Percentiles rank a stretch among this genome's conserved stretches.
Evolutionary conservation across 2,113 vertebrate species (phyloP).

Genomic region (Ictidomys tridecemlineatus): DNA sequence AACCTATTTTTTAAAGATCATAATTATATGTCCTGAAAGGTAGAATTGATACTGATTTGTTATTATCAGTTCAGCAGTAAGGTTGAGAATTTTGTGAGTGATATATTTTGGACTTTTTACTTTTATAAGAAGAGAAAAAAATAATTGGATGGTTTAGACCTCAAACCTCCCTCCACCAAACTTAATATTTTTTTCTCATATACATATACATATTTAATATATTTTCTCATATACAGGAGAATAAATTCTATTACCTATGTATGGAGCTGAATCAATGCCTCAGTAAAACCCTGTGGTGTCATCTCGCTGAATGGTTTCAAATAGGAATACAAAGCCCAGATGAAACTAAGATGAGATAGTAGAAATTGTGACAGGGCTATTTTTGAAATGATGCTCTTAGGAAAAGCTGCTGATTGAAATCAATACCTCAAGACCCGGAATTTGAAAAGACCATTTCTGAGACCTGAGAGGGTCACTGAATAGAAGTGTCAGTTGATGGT

Average conservation of each 20-base stretch:
- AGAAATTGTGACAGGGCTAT: slow-evolving; percentile 85
- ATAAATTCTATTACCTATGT: slow-evolving; percentile 73
- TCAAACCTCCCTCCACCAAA: slow-evolving; percentile 39
- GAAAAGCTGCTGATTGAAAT: slow-evolving; percentile 92
- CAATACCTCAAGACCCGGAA: slow-evolving; percentile 88
- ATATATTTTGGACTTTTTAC: slow-evolving; percentile 9
- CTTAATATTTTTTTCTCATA: slow-evolving; percentile 62
- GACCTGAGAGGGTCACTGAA: slow-evolving; percentile 89
- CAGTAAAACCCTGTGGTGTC: slow-evolving; percentile 74
- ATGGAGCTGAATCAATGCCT: slow-evolving; percentile 77
- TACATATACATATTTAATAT: neutral
- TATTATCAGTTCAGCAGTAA: neutral
- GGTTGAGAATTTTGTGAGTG: slow-evolving; percentile 36
- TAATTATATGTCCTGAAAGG: neutral
- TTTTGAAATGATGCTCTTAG: slow-evolving; percentile 86
- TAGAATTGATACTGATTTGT: slow-evolving; percentile 15
- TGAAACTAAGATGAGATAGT: slow-evolving; percentile 76
- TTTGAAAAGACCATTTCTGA: slow-evolving; percentile 87
- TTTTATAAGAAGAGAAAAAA: slow-evolving; percentile 42
- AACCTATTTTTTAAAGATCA: neutral
- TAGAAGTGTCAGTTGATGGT: slow-evolving; percentile 83
- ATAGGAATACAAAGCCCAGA: slow-evolving; percentile 81
- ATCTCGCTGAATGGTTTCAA: slow-evolving; percentile 79
- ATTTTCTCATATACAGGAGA: slow-evolving; percentile 63
- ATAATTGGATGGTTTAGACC: neutral